Base-by-base conservation (phyloP, 2,888 invertebrate genomes). In the Chymomyza amoena region DNA sequence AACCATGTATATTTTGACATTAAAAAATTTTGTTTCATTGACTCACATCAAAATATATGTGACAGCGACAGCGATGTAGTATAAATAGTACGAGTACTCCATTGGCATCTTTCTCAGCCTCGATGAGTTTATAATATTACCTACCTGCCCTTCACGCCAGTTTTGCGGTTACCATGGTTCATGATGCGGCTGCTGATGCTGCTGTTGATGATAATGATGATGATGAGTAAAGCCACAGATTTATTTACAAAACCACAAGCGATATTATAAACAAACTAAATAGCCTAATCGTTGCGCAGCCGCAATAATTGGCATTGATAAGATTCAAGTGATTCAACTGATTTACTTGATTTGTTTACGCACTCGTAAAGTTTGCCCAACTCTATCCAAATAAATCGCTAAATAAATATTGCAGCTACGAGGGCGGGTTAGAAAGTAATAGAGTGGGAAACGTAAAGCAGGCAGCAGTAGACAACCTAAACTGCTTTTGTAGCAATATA, bases 111-210 rank as follows among this genome's bases (percentile, higher is more conserved):
- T 79, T 83, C 86, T 73, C 85, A 84, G 86, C 83, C 83, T 84
- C 87, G 87, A 72, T 66, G 77, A 72, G 84, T 83, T 77, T 85
- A 84, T 86, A 84, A 80, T 70, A 85, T 84, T 87, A 84, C 82
- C 77, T 73, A 64, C 70, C 20, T 80, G 88, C 83, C 84, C 88
- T 86, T 88, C 88, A 88, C 80, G 88, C 77, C 74, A 39, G 66
- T 68, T 45, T 64, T 70, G 73, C 73, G 76, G 76, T 84, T 67
- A 16, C 52, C 50, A 39, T 20, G 81, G 79, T 50, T 70, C 70
- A 72, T 64, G 70, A 32, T 62, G 61, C 56, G 51, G 61, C 20
- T 70, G 65, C 39, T 56, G 32, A 6, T 32, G 32, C 2, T 20
- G 20, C 20, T 32, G 32, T 6, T 32, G 32, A 32, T 32, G 32